Base-by-base conservation (phyloP, 2,888 invertebrate species). In the Lithosia quadra region DNA sequence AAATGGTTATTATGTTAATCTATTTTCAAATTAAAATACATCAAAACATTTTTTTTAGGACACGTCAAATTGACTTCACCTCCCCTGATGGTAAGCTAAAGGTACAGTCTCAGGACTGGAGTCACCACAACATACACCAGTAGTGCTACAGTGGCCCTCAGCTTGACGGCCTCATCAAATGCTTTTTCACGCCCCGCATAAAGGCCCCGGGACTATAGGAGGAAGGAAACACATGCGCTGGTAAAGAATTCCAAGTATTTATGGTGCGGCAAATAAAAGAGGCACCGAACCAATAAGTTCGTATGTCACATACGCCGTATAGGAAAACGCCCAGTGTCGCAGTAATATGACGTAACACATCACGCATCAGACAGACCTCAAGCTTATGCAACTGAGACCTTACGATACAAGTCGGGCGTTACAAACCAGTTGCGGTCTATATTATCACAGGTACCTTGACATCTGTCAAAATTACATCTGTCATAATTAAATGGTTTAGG, bases 381-480 rank as follows among this genome's bases (percentile, higher is more conserved):
- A 56, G 49, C 61, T 79, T 75, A 78, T 68, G 72, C 78, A 80
- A 74, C 66, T 18, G 57, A 75, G 68, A 71, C 74, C 70, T 78
- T 63, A 68, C 10, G 24, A 68, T 65, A 68, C 10, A n/a, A 68
- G 33, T 62, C 67, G 55, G 55, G 39, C 67, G 65, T 68, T 56
- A 72, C 67, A 64, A 69, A 55, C 64, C 43, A 18, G 62, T 63
- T 67, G 71, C 65, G 64, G 68, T 58, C 66, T 69, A 62, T 60
- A 58, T 13, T 59, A 28, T 64, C n/a, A 58, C 21, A 22, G 63
- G 13, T 55, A 63, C 81, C 79, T 81, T 82, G 82, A 81, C 79
- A 78, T 76, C 63, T 76, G 82, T 78, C 75, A 77, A 78, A 76
- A 72, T 62, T 22, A 28, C 79, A 78, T 76, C 63, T 57, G 21